Evolutionary conservation across 2,888 invertebrate species (phyloP).

Genomic region (Frankliniella fusca): DNA sequence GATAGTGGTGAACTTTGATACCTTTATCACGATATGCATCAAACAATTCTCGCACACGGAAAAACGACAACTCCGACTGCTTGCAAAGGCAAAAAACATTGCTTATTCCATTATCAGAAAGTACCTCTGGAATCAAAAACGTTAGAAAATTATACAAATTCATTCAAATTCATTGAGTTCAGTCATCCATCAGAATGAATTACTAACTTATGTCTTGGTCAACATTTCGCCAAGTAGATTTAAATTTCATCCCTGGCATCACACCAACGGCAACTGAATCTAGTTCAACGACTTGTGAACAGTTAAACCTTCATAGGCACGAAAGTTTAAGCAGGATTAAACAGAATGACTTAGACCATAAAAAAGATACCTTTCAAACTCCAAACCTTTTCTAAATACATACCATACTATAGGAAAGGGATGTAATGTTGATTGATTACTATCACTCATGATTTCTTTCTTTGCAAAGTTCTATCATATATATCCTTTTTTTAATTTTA

Average conservation of each 20-base stretch:
- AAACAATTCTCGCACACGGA: neutral
- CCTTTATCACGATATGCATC: neutral
- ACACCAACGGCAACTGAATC: neutral
- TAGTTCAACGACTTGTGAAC: neutral
- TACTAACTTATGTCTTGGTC: conserved; percentile 5
- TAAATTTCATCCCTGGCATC: neutral
- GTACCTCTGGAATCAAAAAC: neutral
- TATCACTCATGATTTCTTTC: no score
- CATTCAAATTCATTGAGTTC: neutral
- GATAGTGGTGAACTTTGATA: neutral
- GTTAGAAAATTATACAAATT: neutral
- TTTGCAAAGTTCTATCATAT: no score
- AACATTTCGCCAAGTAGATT: neutral
- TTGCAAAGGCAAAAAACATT: conserved; percentile 3
- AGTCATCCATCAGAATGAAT: neutral
- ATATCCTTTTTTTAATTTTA: no score
- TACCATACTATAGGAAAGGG: no score
- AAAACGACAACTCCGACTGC: neutral
- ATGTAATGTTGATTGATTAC: no score
- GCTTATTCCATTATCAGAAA: neutral
- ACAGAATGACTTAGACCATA: no score
- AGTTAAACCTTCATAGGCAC: neutral
- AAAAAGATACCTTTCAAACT: no score
- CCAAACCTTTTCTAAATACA: no score
- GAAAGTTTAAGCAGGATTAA: no score